Percentiles rank a stretch among this genome's conserved stretches.
Conservation (phyloP, 2,797 vertebrate species). For the Enteromius trimaculatus region DNA sequence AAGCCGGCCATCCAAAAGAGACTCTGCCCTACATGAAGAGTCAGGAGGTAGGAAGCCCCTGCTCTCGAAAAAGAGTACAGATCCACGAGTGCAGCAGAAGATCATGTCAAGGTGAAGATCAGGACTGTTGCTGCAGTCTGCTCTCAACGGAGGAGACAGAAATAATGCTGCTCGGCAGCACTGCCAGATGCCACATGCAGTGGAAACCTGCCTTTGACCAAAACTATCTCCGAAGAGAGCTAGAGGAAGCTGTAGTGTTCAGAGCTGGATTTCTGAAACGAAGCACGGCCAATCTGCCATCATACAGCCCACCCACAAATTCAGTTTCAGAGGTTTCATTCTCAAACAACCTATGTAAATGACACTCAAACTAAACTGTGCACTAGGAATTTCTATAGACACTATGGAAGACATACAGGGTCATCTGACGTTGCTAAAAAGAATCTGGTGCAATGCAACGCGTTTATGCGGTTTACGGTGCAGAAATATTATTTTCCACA, state of each 20-base stretch:
- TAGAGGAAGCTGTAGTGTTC: slow-evolving; percentile 1
- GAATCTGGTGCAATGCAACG: too few species aligned
- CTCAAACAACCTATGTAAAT: background rate
- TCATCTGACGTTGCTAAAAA: too few species aligned
- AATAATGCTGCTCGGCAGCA: background rate
- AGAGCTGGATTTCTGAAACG: background rate
- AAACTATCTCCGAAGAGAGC: background rate
- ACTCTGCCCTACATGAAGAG: slow-evolving; percentile 35
- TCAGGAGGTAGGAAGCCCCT: background rate
- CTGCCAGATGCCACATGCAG: background rate
- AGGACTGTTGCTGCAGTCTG: slow-evolving; percentile 1
- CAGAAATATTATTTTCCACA: too few species aligned
- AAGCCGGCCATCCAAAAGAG: background rate
- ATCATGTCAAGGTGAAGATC: slow-evolving; percentile 12
- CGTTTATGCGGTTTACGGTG: too few species aligned
- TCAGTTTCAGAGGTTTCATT: slow-evolving; percentile 7
- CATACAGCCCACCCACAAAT: background rate
- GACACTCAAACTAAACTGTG: background rate
- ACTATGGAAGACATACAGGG: background rate
- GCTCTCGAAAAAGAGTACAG: slow-evolving; percentile 16
- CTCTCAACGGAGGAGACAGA: slow-evolving; percentile 3
- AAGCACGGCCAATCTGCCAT: background rate
- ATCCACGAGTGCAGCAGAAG: background rate
- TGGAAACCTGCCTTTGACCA: slow-evolving; percentile 3
- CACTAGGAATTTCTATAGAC: background rate